These are phyloP conservation scores for Cryptus armator DNA, from an alignment of 2,888 invertebrate genomes.

Conservation along the genomic window DNA sequence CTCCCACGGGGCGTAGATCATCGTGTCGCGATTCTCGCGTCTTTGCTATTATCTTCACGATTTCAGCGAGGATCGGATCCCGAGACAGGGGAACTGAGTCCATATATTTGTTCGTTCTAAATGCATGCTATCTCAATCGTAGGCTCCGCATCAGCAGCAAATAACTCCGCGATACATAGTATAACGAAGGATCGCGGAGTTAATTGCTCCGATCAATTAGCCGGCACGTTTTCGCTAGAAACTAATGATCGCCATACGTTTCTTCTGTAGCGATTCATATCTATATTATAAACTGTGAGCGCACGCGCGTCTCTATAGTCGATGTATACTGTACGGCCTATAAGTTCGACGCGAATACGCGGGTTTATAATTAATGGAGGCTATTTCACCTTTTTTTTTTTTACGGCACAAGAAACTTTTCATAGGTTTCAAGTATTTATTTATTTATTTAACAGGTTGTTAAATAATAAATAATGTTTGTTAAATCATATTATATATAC, in stretches of 20 bases:
- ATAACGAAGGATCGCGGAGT: conserved; percentile 60
- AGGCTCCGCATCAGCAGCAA: neutral
- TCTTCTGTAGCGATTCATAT: conserved; percentile 61
- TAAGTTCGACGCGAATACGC: conserved; percentile 7
- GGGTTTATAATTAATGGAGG: neutral
- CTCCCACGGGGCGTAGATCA: conserved; percentile 78
- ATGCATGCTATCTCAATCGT: conserved; percentile 38
- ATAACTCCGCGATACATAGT: conserved; percentile 27
- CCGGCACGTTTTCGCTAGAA: conserved; percentile 79
- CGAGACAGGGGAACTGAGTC: neutral
- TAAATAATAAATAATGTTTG: no score
- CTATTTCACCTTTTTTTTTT: neutral
- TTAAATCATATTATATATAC: no score
- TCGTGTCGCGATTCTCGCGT: conserved; percentile 74
- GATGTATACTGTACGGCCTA: neutral
- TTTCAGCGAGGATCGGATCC: conserved; percentile 9
- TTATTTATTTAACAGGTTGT: neutral
- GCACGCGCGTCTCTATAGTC: neutral
- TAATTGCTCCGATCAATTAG: conserved; percentile 84
- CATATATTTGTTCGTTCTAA: conserved; percentile 9
- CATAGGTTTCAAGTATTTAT: neutral
- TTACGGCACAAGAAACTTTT: neutral
- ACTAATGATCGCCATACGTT: conserved; percentile 81
- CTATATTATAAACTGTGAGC: neutral
- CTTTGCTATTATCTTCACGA: conserved; percentile 39